A percentile compares a stretch with the other conserved stretches of the same genome.
These are phyloP conservation scores for Cinclus cinclus DNA, from an alignment of 2,113 vertebrate genomes.

Conservation along the genomic window DNA sequence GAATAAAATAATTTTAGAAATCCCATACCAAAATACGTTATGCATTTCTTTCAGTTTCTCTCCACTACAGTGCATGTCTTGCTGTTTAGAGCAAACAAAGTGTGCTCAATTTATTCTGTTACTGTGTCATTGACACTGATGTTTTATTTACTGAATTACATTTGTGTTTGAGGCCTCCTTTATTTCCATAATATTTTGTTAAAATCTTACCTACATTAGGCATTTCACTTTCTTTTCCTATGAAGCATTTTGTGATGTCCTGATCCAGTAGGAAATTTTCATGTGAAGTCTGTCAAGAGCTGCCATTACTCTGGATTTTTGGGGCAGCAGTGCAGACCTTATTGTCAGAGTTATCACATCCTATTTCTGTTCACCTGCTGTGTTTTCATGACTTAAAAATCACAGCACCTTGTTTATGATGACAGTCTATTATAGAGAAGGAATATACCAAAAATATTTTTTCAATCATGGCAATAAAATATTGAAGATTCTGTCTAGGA, in stretches of 20 bases:
- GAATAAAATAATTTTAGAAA: background rate
- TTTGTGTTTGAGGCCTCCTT: background rate
- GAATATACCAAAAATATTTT: constrained; percentile 54
- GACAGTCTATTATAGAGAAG: constrained; percentile 43
- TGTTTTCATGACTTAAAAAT: constrained; percentile 59
- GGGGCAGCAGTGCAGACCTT: constrained; percentile 38
- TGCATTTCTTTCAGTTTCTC: background rate
- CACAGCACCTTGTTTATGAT: constrained; percentile 51
- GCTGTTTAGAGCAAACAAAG: background rate
- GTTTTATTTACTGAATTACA: background rate
- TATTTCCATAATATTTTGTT: background rate
- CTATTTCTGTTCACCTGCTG: constrained; percentile 54
- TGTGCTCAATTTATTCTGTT: background rate
- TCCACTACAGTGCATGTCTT: background rate
- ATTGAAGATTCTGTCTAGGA: background rate
- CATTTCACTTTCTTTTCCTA: background rate
- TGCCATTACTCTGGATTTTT: constrained; percentile 26
- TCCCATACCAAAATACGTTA: background rate
- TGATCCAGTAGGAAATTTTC: constrained; percentile 43
- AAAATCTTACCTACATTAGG: background rate
- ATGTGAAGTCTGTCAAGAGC: background rate
- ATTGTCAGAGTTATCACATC: constrained; percentile 51
- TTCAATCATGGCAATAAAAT: constrained; percentile 58
- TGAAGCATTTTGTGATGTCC: constrained; percentile 11
- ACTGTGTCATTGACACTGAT: background rate